Conservation (phyloP, 2,113 vertebrate species). For the Eubucco bourcierii region DNA sequence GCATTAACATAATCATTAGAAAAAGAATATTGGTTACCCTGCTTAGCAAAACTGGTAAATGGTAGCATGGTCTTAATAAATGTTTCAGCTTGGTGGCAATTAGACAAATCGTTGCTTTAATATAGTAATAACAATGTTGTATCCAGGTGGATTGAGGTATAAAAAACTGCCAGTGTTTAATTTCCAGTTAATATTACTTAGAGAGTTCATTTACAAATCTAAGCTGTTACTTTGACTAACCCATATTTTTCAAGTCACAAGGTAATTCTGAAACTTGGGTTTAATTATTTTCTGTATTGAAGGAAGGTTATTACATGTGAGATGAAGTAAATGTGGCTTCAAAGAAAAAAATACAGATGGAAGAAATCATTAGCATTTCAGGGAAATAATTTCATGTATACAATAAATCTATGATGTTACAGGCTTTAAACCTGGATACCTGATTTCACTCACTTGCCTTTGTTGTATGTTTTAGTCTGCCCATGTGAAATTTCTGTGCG, state of each 20-base stretch:
- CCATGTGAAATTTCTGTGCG: neutral
- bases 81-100: neutral
- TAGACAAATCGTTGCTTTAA: neutral
- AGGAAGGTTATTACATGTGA: neutral
- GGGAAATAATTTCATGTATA: neutral
- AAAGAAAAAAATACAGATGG: neutral
- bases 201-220: neutral
- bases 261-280: neutral
- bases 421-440: neutral
- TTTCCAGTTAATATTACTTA: neutral
- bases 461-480: neutral
- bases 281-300: neutral
- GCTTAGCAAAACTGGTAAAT: neutral
- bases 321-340: neutral
- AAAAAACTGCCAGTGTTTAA: neutral
- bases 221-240: neutral
- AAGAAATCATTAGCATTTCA: neutral
- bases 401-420: neutral
- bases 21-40: neutral
- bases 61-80: neutral
- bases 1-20: neutral
- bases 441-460: neutral
- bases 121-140: neutral
- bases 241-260: neutral
- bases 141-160: neutral